Evolutionary conservation across 2,888 invertebrate genomes (phyloP), one percentile per base, ranked within the genome.

Genomic region (Pyrrhia umbra): DNA sequence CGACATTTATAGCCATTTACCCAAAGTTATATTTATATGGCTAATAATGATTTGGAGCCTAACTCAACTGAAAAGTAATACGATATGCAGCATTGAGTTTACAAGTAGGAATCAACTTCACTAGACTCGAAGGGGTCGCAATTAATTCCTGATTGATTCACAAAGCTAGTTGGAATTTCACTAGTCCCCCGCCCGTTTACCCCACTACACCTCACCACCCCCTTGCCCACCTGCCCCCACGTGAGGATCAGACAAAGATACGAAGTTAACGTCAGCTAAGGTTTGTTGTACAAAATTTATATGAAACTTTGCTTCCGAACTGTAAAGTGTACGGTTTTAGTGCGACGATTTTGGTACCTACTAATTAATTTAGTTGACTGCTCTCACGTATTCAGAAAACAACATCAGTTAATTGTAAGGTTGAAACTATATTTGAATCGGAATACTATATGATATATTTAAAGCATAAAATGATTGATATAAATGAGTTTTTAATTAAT

Each of bases 111-210:
- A 84, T 88, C 84, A 84, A 87, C 84, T 88, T 82, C 74, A 88
- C 83, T 86, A 82, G 77, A 87, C 83, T 86, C 79, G 77, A 79
- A 86, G 86, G 85, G 87, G 85, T 83, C 85, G 87, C 90, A 92
- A 92, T 92, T 92, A 92, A 91, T 90, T 90, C 89, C 86, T 92
- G 92, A 93, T 93, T 91, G 92, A 92, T 93, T 91, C 89, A 90
- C 89, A 93, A 92, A 90, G 90, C 92, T 90, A 89, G 89, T 88
- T 90, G 90, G 88, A 89, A 88, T 88, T 84, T 81, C 85, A 80
- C 76, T 78, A 77, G 77, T 81, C 80, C 78, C 79, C 72, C 72
- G 51, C 56, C 67, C 72, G 63, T 63, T 52, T 61, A 61, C 75
- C 65, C 62, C 45, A 62, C 65, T 70, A 62, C 73, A 20, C 73